Base-by-base conservation (phyloP, 2,797 vertebrate genomes). In the Manis crassicaudata region DNA sequence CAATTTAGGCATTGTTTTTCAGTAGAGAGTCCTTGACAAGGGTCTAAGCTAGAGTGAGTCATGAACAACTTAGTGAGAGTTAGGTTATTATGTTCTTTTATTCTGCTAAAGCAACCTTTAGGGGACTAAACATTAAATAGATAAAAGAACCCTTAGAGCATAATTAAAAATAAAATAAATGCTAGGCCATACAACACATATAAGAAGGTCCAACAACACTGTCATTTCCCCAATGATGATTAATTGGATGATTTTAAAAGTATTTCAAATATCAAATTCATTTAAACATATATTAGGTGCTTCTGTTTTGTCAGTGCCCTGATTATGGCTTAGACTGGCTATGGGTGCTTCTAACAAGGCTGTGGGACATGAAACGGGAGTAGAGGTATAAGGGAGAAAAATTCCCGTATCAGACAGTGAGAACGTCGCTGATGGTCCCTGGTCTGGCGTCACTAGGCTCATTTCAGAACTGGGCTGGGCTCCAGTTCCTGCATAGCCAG, bases 161-260 rank as follows among this genome's bases (percentile, higher is more conserved):
- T 29, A 88, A 91, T 83, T 86, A 27, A 83, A 89, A 70, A 90
- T 50, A 73, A 80, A 92, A 94, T 77, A 68, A 79, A 50, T 32
- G 73, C 5, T 88, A 73, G 82, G n/a, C 46, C 25, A 46, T 86
- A 63, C 85, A 84, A 84, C 5, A 62, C 88, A 17, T 62, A 29
- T 88, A 70, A 86, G n/a, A 90, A 87, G 27, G 7, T 62, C 27
- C 17, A 88, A 25, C 10, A 70, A 76, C 75, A 92, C 43, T 80
- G 23, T 77, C 17, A 4, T 82, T 84, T 95, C 14, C 37, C 37
- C 32, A 14, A 5, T 87, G 25, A 90, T 92, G 37, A 79, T 77
- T 60, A 76, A 8, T 62, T 88, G 35, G 37, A 79, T 63, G 9
- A 14, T 50, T 50, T 91, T 54, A 77, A 27, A 92, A 88, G 25